Evolutionary conservation across 2,888 invertebrate genomes (phyloP).

Genomic region (Oscheius onirici): DNA sequence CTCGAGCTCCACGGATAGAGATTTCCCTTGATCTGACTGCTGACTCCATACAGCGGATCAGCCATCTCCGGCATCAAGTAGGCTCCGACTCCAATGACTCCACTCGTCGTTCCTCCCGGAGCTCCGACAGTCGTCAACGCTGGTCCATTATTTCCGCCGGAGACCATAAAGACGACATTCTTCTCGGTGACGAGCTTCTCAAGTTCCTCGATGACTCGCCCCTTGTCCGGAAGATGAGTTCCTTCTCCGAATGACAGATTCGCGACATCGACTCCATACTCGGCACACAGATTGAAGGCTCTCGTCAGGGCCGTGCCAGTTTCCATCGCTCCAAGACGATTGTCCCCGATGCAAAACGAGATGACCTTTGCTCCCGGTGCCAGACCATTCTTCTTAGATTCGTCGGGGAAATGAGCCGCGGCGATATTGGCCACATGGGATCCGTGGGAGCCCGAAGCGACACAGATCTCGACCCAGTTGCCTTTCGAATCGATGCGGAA

Average conservation of each 20-base stretch:
- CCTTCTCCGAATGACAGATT: constrained; percentile 99
- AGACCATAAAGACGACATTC: constrained; percentile 89
- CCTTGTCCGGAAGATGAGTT: constrained; percentile 87
- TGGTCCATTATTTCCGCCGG: constrained; percentile 94
- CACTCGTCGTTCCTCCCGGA: constrained; percentile 73
- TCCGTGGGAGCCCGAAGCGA: constrained; percentile 88
- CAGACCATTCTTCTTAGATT: constrained; percentile 88
- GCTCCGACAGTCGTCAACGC: constrained; percentile 88
- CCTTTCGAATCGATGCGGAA: constrained; percentile 89
- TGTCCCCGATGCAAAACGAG: constrained; percentile 86
- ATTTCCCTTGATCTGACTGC: constrained; percentile 82
- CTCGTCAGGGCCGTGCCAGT: constrained; percentile 91
- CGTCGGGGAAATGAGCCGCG: constrained; percentile 86
- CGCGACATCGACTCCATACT: constrained; percentile 81
- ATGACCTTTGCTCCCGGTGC: constrained; percentile 92
- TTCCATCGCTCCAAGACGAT: constrained; percentile 91
- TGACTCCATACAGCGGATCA: constrained; percentile 77
- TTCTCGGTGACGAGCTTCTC: constrained; percentile 82
- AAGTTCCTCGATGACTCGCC: constrained; percentile 82
- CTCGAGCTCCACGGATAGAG: constrained; percentile 80
- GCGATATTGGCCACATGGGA: constrained; percentile 97
- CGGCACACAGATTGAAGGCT: constrained; percentile 77
- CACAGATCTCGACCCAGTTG: constrained; percentile 88
- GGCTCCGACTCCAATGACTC: constrained; percentile 82
- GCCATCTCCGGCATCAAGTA: constrained; percentile 98